These are phyloP conservation scores for Mantis religiosa DNA, from an alignment of 2,888 invertebrate genomes.

Conservation along the genomic window DNA sequence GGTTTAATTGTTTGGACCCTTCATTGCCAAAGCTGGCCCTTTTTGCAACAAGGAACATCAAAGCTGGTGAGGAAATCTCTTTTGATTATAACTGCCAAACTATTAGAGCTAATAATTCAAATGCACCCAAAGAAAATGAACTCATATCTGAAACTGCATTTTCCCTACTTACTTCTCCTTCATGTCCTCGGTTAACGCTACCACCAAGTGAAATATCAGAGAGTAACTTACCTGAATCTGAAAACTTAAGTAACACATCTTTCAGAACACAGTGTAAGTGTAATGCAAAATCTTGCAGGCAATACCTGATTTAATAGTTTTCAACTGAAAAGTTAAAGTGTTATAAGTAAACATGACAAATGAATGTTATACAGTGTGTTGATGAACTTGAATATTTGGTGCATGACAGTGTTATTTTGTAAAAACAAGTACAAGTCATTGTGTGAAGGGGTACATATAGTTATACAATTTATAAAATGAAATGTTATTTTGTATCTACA, in stretches of 20 bases:
- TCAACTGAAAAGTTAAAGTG: neutral
- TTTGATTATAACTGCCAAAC: slow-evolving; percentile 74
- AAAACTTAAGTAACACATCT: slow-evolving; percentile 32
- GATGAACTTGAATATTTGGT: neutral
- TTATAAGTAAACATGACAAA: neutral
- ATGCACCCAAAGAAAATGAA: neutral
- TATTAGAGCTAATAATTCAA: neutral
- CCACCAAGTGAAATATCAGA: neutral
- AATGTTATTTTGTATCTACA: neutral
- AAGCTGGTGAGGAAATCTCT: slow-evolving; percentile 78
- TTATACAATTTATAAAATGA: neutral
- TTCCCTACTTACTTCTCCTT: slow-evolving; percentile 11
- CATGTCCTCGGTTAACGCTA: slow-evolving; percentile 4
- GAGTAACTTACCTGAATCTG: neutral
- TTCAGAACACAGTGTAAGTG: slow-evolving; percentile 59
- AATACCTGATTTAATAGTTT: slow-evolving; percentile 62
- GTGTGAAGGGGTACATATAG: neutral
- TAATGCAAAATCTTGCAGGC: slow-evolving; percentile 66
- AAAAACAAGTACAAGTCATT: neutral
- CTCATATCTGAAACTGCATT: neutral
- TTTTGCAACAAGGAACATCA: slow-evolving; percentile 78
- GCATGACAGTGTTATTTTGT: neutral
- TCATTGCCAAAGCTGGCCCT: slow-evolving; percentile 83
- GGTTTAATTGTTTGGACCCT: slow-evolving; percentile 87
- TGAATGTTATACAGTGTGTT: neutral